Evolutionary conservation across 2,888 invertebrate genomes (phyloP).

Genomic region (Craniophora ligustri): DNA sequence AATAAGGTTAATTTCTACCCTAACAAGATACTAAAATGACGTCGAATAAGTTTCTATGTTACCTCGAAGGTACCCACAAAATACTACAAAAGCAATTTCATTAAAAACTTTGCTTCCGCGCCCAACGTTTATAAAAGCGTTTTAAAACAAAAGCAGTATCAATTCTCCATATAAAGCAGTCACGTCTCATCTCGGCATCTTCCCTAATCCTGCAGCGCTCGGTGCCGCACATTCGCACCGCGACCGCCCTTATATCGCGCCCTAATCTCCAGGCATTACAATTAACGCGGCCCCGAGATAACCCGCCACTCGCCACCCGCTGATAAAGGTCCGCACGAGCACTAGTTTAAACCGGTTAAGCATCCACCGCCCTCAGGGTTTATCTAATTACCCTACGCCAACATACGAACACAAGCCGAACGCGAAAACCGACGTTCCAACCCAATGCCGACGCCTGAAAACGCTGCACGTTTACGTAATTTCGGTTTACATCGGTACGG

Average conservation of each 20-base stretch:
- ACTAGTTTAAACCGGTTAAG: constrained; percentile 87
- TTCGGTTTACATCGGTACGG: constrained; percentile 62
- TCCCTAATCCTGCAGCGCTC: constrained; percentile 64
- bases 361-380: constrained; percentile 84
- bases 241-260: constrained; percentile 76
- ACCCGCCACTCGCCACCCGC: constrained; percentile 87
- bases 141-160: constrained; percentile 36
- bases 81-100: not conserved
- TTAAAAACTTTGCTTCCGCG: too few species aligned
- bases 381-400: constrained; percentile 86
- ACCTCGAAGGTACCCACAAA: not conserved
- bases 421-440: constrained; percentile 61
- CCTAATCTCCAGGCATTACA: constrained; percentile 87
- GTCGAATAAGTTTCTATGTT: too few species aligned
- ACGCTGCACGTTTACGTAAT: constrained; percentile 71
- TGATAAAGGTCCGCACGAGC: constrained; percentile 82
- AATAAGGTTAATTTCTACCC: too few species aligned
- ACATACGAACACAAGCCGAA: constrained; percentile 62
- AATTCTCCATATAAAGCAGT: constrained; percentile 54
- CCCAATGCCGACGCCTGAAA: constrained; percentile 60
- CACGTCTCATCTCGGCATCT: constrained; percentile 62
- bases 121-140: constrained; percentile 21
- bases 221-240: constrained; percentile 57
- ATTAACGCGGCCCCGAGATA: constrained; percentile 87
- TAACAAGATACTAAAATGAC: too few species aligned